Base-by-base conservation (phyloP, 2,113 vertebrate species). In the Paralichthys olivaceus region DNA sequence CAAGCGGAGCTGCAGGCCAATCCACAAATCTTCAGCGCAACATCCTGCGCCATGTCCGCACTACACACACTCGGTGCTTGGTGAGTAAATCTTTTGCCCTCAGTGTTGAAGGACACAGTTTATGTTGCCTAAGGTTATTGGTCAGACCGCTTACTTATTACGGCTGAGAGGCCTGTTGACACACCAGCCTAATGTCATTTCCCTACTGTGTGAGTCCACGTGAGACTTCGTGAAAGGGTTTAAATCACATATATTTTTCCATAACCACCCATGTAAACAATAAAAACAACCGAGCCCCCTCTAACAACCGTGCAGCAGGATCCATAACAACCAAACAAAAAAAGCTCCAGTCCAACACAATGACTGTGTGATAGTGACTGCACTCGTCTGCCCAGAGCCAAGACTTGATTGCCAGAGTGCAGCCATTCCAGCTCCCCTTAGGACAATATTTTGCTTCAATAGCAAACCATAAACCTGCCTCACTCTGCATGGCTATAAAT, bases 321-420 rank as follows among this genome's bases (percentile, higher is more conserved):
- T 83, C 84, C 87, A 91, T 86, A 75, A 77, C 79, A 90, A 94
- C 83, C 84, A 72, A 83, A 87, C 75, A 84, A 65, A 76, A 61
- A 84, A 84, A 69, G 67, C 63, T 83, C 47, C 64, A 69, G 60
- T 40, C 15, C 26, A 81, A 62, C 71, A 87, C 72, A 75, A 47
- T 62, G 71, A 82, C 77, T 80, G 62, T 64, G 73, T 49, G 85
- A 84, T 77, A 83, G 81, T 61, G 74, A 81, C 79, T 79, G 74
- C 70, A 47, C 49, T 66, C 40, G 56, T 70, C 74, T 49, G 17
- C 69, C 65, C 74, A 29, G 75, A 82, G 84, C 84, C 86, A 88
- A 76, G 75, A 75, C 17, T 4, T 11, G 49, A 69, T 61, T 85
- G 79, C 80, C 81, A 86, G 84, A 85, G 32, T 75, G 63, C 32